Conservation (phyloP, 2,888 invertebrate genomes). For the Amblyjoppa fuscipennis region DNA sequence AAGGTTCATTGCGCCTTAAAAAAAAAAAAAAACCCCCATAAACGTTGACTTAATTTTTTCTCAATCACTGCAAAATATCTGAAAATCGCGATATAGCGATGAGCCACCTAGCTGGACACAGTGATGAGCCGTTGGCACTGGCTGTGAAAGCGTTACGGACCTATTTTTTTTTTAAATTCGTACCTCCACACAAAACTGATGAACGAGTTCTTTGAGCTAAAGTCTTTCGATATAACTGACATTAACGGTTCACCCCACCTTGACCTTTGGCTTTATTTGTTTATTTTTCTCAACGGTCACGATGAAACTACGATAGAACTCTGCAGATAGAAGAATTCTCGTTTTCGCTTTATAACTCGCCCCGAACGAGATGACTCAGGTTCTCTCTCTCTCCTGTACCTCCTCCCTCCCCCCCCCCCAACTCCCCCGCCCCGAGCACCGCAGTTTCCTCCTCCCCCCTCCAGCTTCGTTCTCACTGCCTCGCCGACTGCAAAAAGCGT, state of each 20-base stretch:
- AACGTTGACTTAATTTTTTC: too few species aligned
- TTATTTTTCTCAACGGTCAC: too few species aligned
- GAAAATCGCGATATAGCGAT: not conserved
- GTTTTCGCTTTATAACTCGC: conserved; percentile 69
- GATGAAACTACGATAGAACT: not conserved
- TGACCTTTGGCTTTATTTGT: too few species aligned
- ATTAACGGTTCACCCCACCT: too few species aligned
- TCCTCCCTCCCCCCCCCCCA: not conserved
- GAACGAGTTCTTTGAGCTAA: too few species aligned
- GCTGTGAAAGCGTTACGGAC: too few species aligned
- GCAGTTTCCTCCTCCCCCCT: conserved; percentile 62
- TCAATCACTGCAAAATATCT: too few species aligned
- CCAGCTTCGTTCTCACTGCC: conserved; percentile 56
- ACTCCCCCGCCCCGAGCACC: conserved; percentile 30
- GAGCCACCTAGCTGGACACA: not conserved
- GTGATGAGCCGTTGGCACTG: not conserved
- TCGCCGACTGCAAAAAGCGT: conserved; percentile 68
- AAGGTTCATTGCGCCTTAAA: too few species aligned
- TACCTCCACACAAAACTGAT: too few species aligned
- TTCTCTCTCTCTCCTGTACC: conserved; percentile 67
- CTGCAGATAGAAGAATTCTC: conserved; percentile 36
- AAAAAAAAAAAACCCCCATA: too few species aligned
- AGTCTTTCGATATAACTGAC: too few species aligned
- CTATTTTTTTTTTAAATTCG: too few species aligned
- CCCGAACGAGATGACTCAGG: conserved; percentile 81